Base-by-base conservation (phyloP, 1,140 invertebrate genomes). In the Ips nitidus region DNA sequence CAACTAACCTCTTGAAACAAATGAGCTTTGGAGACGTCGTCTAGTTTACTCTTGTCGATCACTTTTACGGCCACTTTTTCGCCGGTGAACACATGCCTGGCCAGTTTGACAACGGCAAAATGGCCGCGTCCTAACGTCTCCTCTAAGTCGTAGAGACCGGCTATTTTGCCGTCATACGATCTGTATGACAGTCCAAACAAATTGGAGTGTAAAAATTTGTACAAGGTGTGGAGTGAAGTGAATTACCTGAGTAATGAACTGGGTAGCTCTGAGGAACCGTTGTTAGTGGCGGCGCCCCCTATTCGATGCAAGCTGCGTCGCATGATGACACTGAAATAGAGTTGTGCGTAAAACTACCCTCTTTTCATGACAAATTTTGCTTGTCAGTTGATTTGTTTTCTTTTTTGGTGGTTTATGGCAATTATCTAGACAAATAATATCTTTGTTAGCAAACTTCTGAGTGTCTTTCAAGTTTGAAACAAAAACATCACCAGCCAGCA, bases 51-150 rank as follows among this genome's bases (percentile, higher is more conserved):
- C 83, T 99, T 99, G 82, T 99, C 98, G 77, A 99, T 99, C 57
- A 99, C 91, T 86, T 94, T 93, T 47, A 93, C 92, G 57, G 91
- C 92, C 58, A 99, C 98, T 83, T 97, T 97, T 85, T 98, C 96
- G n/a, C 97, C 97, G 50, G 98, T 99, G 82, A 99, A 99, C 52
- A 99, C 97, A 87, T 99, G 98, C 71, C 94, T 86, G 5, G 98
- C 98, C 70, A 98, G 83, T 86, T 99, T 99, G 37, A 99, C 98
- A 57, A 99, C 96, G 66, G 98, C 98, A 87, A 98, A 99, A 85
- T 99, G 97, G 53, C 97, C 97, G 67, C 91, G 89, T 6, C 94
- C 94, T 8, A 97, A 83, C 1, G 96, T 98, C 80, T 98, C 93
- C 80, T 97, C 94, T 76, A 99, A 85, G 82, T 98, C 96, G 81